Base-by-base conservation (phyloP, 2,888 invertebrate genomes). In the Tetropium fuscum region DNA sequence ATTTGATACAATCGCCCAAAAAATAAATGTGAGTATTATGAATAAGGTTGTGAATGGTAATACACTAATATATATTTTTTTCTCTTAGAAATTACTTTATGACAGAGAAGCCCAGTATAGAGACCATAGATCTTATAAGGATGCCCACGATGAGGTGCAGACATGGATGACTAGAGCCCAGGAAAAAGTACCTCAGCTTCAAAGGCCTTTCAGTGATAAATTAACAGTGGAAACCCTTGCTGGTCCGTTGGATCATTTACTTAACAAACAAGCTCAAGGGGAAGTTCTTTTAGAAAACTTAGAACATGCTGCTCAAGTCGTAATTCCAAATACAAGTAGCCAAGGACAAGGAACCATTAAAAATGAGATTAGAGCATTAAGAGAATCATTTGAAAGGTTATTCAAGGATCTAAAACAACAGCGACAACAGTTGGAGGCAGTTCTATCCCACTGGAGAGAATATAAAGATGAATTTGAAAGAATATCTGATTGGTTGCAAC, bases 391-490 rank as follows among this genome's bases (percentile, higher is more conserved):
- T 72, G 91, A 93, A 72, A 87, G 88, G 64, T 83, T 96, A 3
- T 95, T 95, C 80, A 90, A 90, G 80, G 95, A 95, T 76, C 90
- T 96, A 25, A 89, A 90, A 74, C 87, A 92, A 71, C 94, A 95
- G 78, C 94, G 95, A 76, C 90, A 89, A 68, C 91, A 93, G 77
- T 80, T 96, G 13, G 94, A 94, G 82, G 87, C 88, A 1, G 93
- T 91, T 2, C 87, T 95, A 58, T 86, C 86, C 49, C 92, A 94
- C 74, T 94, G 95, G 93, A 87, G 94, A 53, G 92, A 94, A 61
- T 96, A 93, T 82, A 95, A 95, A 80, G 95, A 95, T 75, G 95
- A 96, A 80, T 95, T 93, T 75, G 95, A 96, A 78, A 87, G 93
- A 60, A 82, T 96, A 10, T 94, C 94, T 47, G 95, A 96, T 79